Evolutionary conservation across 1,140 invertebrate species (phyloP).

Genomic region (Thaumatotibia leucotreta): DNA sequence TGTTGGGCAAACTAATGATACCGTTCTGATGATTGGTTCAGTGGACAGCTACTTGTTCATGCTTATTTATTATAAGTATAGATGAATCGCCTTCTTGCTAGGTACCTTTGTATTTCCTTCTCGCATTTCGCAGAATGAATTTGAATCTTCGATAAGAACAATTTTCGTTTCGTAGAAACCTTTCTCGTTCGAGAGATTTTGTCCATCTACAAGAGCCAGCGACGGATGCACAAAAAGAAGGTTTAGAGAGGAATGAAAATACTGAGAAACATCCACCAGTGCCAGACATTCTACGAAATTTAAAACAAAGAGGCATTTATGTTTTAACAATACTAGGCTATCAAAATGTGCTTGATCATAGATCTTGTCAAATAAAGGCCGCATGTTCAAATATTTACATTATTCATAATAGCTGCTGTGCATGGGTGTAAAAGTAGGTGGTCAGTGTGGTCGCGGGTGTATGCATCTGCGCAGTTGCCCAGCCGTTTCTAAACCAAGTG

Average conservation of each 20-base stretch:
- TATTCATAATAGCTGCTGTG: background rate
- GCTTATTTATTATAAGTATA: too few relatives aligned
- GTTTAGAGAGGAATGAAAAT: background rate
- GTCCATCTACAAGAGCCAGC: background rate
- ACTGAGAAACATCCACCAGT: background rate
- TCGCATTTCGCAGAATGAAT: too few relatives aligned
- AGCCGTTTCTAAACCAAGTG: conserved; percentile 27
- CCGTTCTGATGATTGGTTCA: too few relatives aligned
- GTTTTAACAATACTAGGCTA: background rate
- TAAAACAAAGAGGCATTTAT: background rate
- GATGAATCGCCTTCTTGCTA: too few relatives aligned
- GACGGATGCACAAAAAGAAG: background rate
- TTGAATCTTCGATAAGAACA: background rate
- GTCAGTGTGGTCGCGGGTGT: background rate
- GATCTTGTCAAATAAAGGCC: background rate
- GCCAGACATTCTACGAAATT: background rate
- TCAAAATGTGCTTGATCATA: background rate
- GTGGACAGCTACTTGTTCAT: too few relatives aligned
- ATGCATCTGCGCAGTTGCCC: conserved; percentile 33
- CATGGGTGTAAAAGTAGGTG: background rate
- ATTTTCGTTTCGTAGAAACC: background rate
- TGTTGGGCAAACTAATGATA: too few relatives aligned
- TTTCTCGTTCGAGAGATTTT: background rate
- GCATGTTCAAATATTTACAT: background rate
- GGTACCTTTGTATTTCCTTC: too few relatives aligned